phyloP scores from a whole-genome alignment of 2,797 vertebrate species.

The Phrynocephalus vlangalii region DNA sequence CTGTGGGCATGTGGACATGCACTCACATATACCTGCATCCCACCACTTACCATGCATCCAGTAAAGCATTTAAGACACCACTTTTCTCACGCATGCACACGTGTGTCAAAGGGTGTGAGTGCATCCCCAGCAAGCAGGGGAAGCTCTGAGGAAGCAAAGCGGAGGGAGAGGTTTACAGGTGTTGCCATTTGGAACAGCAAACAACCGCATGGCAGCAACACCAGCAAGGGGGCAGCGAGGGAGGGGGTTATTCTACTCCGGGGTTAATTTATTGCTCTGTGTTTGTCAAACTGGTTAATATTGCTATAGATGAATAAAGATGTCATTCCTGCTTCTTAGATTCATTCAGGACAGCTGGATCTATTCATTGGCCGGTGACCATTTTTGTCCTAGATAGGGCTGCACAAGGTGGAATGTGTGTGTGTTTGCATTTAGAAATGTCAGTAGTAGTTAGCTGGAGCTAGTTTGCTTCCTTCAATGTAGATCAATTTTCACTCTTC shows the following conservation, averaged over 20 bases:
- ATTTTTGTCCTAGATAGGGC: neutral
- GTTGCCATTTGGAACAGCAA: neutral
- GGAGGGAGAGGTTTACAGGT: neutral
- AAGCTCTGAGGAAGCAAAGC: neutral
- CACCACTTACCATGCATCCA: no score
- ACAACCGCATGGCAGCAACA: neutral
- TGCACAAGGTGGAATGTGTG: neutral
- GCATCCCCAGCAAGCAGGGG: neutral
- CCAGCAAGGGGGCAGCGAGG: neutral
- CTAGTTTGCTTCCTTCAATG: neutral
- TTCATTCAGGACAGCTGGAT: neutral
- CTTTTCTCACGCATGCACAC: no score
- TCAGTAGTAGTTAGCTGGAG: neutral
- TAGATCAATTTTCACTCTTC: neutral
- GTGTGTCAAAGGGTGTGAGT: no score
- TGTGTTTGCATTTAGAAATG: neutral
- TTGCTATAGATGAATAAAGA: neutral
- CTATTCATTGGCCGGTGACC: neutral
- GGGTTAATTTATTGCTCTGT: constrained; percentile 3
- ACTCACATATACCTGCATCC: no score
- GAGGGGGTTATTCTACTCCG: neutral
- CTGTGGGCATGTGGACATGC: neutral
- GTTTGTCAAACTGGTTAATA: neutral
- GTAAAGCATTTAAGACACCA: no score
- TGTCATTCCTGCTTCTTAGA: neutral